Evolutionary conservation across 2,888 invertebrate species (phyloP).

Genomic region (Baccha elongata): DNA sequence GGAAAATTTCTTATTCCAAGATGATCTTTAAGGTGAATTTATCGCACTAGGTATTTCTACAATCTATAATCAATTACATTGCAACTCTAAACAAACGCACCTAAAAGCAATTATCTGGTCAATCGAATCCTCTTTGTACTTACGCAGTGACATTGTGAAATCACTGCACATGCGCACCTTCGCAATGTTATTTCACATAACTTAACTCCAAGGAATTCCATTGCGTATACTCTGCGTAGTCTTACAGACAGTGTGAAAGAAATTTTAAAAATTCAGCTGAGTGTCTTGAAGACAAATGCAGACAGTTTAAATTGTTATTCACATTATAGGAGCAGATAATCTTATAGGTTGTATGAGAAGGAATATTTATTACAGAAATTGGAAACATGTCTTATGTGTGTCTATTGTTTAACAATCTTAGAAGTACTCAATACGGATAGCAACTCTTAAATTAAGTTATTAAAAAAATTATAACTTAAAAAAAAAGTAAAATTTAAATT

Average conservation of each 20-base stretch:
- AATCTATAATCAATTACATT: slow-evolving; percentile 34
- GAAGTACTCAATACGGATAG: too few relatives aligned
- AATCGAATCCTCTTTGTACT: neutral
- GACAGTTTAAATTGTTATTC: neutral
- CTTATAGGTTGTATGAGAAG: neutral
- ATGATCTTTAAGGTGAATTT: slow-evolving; percentile 5
- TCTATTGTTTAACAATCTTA: too few relatives aligned
- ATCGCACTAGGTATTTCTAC: slow-evolving; percentile 24
- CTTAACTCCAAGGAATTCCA: neutral
- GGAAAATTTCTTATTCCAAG: neutral
- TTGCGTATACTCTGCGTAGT: neutral
- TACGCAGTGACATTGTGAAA: slow-evolving; percentile 18
- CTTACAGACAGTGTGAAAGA: slow-evolving; percentile 6
- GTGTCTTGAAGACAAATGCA: slow-evolving; percentile 42
- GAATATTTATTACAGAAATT: too few relatives aligned
- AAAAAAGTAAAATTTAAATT: too few relatives aligned
- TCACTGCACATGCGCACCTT: slow-evolving; percentile 13
- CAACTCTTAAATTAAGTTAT: too few relatives aligned
- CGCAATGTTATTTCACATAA: slow-evolving; percentile 7
- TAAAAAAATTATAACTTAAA: too few relatives aligned
- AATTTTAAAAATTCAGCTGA: slow-evolving; percentile 33
- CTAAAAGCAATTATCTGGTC: neutral
- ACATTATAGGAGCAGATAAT: neutral
- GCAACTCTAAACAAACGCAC: neutral
- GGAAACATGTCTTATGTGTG: too few relatives aligned